Base-by-base conservation (phyloP, 2,888 invertebrate genomes). In the Portevinia maculata region DNA sequence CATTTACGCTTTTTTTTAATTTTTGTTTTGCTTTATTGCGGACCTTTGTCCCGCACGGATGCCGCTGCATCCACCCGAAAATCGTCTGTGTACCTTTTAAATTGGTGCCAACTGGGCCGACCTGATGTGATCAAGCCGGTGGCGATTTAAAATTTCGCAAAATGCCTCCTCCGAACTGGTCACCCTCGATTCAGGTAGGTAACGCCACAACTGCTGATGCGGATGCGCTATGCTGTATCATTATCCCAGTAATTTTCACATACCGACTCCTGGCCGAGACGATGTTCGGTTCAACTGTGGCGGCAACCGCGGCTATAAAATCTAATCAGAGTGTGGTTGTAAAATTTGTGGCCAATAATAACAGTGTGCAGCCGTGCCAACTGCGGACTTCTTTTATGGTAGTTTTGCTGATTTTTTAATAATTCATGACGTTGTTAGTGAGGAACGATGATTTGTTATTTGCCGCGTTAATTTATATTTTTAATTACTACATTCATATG, bases 31-130 rank as follows among this genome's bases (percentile, higher is more conserved):
- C 11, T 46, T 69, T 67, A 55, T 37, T 75, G 64, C 28, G 50
- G 30, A 39, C 48, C 70, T 81, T 81, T 81, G 76, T 79, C 62
- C 41, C 46, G 57, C 46, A 28, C 21, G 52, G 39, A 50, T 57
- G 74, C 74, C 73, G 78, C 75, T 52, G 41, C 69, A 69, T 69
- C 60, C 46, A 53, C 6, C 60, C 62, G 64, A 78, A 83, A 83
- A 78, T 73, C 62, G 78, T 73, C 73, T 83, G 83, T 83, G 83
- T 83, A 83, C 78, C 83, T 83, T 83, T 78, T 83, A 83, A 83
- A 83, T 83, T 83, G 83, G 78, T 78, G 83, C 83, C 83, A 83
- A 83, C 78, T 83, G 83, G 60, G 71, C 57, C 44, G 76, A 83
- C 62, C 78, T 37, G 78, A 83, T 78, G 83, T 78, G 83, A 73